A percentile compares a stretch with the other conserved stretches of the same genome.
Evolutionary conservation across 2,888 invertebrate species (phyloP).

Genomic region (Papilio elwesi): DNA sequence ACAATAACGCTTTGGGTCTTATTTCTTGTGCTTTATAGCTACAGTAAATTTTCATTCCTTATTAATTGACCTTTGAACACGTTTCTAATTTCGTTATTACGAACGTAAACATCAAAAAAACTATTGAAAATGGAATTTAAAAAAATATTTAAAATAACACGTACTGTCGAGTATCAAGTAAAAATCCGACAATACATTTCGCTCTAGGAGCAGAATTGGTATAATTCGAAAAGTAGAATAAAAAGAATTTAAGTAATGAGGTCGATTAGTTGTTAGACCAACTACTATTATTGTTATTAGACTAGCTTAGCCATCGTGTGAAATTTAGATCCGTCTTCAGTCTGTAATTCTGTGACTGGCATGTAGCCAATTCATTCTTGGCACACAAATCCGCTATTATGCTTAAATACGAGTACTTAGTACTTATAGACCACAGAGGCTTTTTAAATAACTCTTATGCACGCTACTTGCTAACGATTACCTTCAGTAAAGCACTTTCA

Average conservation of each 20-base stretch:
- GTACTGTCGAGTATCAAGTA: no score
- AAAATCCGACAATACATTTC: no score
- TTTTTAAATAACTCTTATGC: background rate
- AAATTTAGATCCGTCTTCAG: background rate
- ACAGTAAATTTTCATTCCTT: constrained; percentile 21
- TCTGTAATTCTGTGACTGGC: constrained; percentile 5
- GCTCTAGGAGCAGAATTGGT: no score
- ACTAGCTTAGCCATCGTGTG: background rate
- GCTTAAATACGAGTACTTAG: background rate
- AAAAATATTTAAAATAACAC: background rate
- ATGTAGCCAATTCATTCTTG: constrained; percentile 4
- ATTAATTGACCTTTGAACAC: constrained; percentile 8
- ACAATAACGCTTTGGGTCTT: constrained; percentile 9
- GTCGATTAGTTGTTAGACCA: no score
- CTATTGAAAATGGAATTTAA: background rate
- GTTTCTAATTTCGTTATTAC: background rate
- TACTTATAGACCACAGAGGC: background rate
- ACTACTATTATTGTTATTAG: no score
- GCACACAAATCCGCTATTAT: background rate
- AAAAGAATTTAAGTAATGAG: no score
- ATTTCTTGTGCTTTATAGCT: constrained; percentile 28
- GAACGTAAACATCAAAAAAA: background rate
- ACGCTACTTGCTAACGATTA: background rate
- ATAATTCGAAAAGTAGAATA: no score
- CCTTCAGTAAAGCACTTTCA: background rate